Evolutionary conservation across 2,888 invertebrate species (phyloP).

Genomic region (Malthinus seriepunctatus): DNA sequence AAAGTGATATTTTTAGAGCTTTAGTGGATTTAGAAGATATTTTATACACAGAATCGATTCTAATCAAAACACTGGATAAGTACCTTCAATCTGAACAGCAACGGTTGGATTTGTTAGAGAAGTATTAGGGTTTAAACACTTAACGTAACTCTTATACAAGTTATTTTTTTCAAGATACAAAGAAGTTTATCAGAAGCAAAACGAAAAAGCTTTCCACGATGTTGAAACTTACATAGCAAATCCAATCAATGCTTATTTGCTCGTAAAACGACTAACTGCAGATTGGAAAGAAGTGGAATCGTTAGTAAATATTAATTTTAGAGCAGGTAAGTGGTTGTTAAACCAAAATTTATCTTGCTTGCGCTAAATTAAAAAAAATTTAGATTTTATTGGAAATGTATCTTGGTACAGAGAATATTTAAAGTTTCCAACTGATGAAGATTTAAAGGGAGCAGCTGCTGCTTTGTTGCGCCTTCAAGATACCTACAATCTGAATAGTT

Average conservation of each 20-base stretch:
- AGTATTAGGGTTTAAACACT: background rate
- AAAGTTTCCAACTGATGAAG: slow-evolving; percentile 91
- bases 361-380: background rate
- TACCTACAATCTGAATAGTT: slow-evolving; percentile 88
- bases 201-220: slow-evolving; percentile 76
- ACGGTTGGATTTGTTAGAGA: slow-evolving; percentile 68
- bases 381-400: slow-evolving; percentile 59
- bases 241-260: slow-evolving; percentile 94
- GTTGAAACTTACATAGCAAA: slow-evolving; percentile 83
- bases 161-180: slow-evolving; percentile 62
- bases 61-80: slow-evolving; percentile 82
- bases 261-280: slow-evolving; percentile 87
- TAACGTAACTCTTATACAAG: no score
- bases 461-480: slow-evolving; percentile 89
- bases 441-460: slow-evolving; percentile 57
- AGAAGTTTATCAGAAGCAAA: slow-evolving; percentile 73
- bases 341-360: background rate
- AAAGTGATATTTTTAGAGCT: slow-evolving; percentile 86
- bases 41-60: slow-evolving; percentile 85
- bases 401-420: slow-evolving; percentile 72
- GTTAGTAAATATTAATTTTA: slow-evolving; percentile 71
- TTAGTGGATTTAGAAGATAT: slow-evolving; percentile 92
- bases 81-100: slow-evolving; percentile 85
- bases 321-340: slow-evolving; percentile 56
- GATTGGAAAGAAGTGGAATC: slow-evolving; percentile 87